phyloP scores from a whole-genome alignment of 2,797 vertebrate genomes.

The Delichon dasypus region DNA sequence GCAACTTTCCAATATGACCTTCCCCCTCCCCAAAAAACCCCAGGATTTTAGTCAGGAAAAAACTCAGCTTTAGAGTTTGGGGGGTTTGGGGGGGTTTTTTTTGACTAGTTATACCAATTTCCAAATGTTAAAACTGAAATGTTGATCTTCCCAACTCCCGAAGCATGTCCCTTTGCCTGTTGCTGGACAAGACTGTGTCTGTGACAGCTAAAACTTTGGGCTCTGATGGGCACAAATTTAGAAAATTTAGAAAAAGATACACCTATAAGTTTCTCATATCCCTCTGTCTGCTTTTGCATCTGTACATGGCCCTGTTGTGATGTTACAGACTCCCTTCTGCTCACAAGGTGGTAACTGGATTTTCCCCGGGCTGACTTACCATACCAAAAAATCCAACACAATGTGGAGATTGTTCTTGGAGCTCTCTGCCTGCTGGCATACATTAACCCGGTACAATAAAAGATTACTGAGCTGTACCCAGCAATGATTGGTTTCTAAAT shows the following conservation, averaged over 20 bases:
- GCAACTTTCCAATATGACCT: background rate
- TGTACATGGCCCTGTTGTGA: background rate
- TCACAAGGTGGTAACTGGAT: background rate
- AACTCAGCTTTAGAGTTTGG: rapidly evolving
- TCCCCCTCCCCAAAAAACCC: background rate
- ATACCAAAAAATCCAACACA: background rate
- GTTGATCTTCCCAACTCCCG: background rate
- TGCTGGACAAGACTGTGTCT: background rate
- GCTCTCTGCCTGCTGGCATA: background rate
- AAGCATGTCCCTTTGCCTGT: background rate
- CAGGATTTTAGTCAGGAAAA: background rate
- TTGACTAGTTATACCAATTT: background rate
- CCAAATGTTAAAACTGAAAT: background rate
- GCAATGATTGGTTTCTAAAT: background rate
- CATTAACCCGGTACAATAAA: background rate
- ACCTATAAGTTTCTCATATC: background rate
- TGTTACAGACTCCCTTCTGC: background rate
- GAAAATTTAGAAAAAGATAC: background rate
- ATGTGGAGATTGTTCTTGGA: background rate
- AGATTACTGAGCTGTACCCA: background rate
- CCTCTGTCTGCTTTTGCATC: background rate
- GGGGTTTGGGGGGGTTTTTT: background rate
- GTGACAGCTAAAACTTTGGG: background rate
- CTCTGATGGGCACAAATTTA: background rate
- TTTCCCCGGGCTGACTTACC: background rate